A percentile compares a stretch with the other conserved stretches of the same genome.
phyloP scores from a whole-genome alignment of 2,888 invertebrate genomes.

The Ypsolopha sequella region DNA sequence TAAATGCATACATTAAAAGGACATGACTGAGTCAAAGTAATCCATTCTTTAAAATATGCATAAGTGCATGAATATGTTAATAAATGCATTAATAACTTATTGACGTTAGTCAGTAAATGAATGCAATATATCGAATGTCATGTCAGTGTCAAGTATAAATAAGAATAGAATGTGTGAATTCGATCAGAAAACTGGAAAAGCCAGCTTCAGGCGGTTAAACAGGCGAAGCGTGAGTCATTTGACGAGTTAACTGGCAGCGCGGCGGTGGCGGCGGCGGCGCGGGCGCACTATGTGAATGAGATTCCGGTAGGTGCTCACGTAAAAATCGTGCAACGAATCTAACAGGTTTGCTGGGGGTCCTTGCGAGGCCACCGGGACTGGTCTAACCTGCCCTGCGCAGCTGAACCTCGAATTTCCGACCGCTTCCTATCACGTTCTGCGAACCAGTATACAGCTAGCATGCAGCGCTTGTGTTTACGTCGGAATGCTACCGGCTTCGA shows the following conservation, averaged over 20 bases:
- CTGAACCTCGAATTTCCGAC: slow-evolving; percentile 64
- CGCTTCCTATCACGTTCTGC: slow-evolving; percentile 52
- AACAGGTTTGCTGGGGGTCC: slow-evolving; percentile 69
- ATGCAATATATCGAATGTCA: slow-evolving; percentile 5
- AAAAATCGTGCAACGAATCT: slow-evolving; percentile 72
- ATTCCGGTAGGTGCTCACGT: slow-evolving; percentile 70
- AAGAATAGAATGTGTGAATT: slow-evolving; percentile 56
- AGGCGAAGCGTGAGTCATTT: slow-evolving; percentile 64
- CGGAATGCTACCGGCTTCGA: background rate
- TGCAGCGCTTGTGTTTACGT: background rate
- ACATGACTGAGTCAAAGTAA: background rate
- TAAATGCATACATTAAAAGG: background rate
- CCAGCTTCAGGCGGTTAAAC: slow-evolving; percentile 65
- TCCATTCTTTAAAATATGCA: slow-evolving; percentile 1
- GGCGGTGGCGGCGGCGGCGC: slow-evolving; percentile 27
- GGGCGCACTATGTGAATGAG: slow-evolving; percentile 63
- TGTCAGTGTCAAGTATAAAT: slow-evolving; percentile 12
- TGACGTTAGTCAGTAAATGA: slow-evolving; percentile 1
- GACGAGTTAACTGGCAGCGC: slow-evolving; percentile 63
- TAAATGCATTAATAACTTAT: background rate
- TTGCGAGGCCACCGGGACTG: slow-evolving; percentile 69
- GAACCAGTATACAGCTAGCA: slow-evolving; percentile 16
- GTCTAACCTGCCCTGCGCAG: slow-evolving; percentile 68
- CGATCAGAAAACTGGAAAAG: slow-evolving; percentile 66
- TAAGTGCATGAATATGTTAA: slow-evolving; percentile 2